Conservation (phyloP, 2,888 invertebrate species). For the Cheilosia pagana region DNA sequence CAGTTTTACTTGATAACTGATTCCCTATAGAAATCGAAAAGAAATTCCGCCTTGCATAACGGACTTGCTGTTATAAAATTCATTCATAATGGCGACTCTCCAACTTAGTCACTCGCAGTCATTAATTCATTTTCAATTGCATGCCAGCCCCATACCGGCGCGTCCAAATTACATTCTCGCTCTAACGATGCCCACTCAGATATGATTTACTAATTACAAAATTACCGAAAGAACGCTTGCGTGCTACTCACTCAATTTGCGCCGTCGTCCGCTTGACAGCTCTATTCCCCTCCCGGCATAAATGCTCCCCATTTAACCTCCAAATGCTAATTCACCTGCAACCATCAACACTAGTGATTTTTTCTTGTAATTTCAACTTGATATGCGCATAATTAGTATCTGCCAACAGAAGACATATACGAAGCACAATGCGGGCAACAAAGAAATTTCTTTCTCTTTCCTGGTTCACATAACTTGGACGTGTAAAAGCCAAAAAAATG, state of each 20-base stretch:
- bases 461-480: constrained; percentile 24
- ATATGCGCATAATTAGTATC: constrained; percentile 29
- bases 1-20: not conserved
- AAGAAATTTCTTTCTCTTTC: constrained; percentile 40
- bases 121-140: not conserved
- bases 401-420: not conserved
- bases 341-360: not conserved
- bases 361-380: not conserved
- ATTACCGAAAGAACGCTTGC: not conserved
- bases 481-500: too few species aligned
- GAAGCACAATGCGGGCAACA: not conserved
- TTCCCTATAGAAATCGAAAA: constrained; percentile 37
- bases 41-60: constrained; percentile 20
- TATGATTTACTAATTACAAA: not conserved
- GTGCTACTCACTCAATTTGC: not conserved
- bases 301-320: not conserved
- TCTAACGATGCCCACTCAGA: constrained; percentile 1
- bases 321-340: not conserved
- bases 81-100: not conserved
- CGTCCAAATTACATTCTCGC: not conserved
- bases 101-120: not conserved
- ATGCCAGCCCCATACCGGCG: not conserved
- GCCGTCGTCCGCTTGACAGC: not conserved
- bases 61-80: not conserved
- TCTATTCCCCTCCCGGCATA: not conserved